Evolutionary conservation across 35 echinoderm and acorn worm species (phyloP), one percentile per base, ranked within the genome.

Genomic region (Stichopus chloronotus): DNA sequence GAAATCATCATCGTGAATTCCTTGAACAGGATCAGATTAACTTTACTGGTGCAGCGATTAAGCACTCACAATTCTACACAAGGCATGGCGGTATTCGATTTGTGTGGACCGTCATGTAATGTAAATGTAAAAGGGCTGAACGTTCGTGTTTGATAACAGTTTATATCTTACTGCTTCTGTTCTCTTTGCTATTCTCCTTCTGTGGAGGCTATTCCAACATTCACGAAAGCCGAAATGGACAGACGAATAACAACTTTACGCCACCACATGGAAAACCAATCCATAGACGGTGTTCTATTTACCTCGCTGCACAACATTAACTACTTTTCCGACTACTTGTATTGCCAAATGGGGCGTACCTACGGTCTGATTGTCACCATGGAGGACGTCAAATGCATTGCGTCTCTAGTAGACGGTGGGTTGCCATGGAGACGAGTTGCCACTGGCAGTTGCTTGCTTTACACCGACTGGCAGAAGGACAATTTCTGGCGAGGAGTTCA

Each of bases 391-490:
- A 22, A 57, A 17, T 58, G 25, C 16, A 83, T 95, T 54, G 72
- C 94, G 9, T 91, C 97, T 8, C 60, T 83, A 22, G 92, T 98
- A 69, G 97, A 98, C 59, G 94, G 83, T 5, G 97, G 97, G 11
- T 92, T 91, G 76, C 94, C 97, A 6, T 98, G 92, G 93, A 85
- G 95, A 63, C 79, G 97, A 13, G 92, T 79, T 19, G 74, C 68
- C 9, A 83, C 71, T 6, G 95, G 97, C 16, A 93, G 91, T 17
- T 94, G 92, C 54, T 55, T 98, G 9, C 21, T 96, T n/a, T 98
- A 93, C 90, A 98, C 94, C 0, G 97, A 98, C 72, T 98, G 97
- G 97, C 97, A 98, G 8, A 72, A 76, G 55, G 95, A 94, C 59
- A 98, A 96, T 71, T 98, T 93, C 76, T 98, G 95, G 91, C 16